These are phyloP conservation scores for Onchidella celtica DNA, from an alignment of 2,888 invertebrate species.

Conservation along the genomic window DNA sequence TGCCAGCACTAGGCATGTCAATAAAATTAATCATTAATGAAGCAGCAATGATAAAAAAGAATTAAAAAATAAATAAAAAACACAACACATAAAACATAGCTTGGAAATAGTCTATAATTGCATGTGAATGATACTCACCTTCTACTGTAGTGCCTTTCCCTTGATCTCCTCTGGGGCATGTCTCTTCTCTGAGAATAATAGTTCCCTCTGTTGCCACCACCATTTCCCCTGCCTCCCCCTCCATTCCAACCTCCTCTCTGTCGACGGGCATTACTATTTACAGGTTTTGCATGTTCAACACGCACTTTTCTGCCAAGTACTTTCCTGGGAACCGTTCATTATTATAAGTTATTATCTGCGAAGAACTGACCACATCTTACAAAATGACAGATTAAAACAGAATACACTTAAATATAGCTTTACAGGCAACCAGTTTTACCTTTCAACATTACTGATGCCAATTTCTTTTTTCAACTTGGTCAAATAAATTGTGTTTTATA, in stretches of 20 bases:
- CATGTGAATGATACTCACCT: constrained; percentile 32
- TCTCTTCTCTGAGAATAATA: not conserved
- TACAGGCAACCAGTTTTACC: no score
- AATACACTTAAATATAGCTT: no score
- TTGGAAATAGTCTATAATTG: no score
- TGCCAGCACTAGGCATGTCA: no score
- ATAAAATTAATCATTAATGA: no score
- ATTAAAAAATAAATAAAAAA: not conserved
- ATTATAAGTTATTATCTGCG: no score
- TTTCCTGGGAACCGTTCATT: constrained; percentile 64
- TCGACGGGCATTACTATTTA: constrained; percentile 12
- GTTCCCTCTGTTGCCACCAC: constrained; percentile 5
- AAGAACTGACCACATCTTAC: no score
- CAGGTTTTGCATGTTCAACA: constrained; percentile 74
- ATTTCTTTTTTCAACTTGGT: no score
- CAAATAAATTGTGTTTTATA: no score
- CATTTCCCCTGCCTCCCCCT: not conserved
- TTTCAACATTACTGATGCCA: no score
- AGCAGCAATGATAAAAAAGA: not conserved
- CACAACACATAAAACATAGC: not conserved
- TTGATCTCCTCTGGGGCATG: constrained; percentile 16
- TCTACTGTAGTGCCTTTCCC: constrained; percentile 17
- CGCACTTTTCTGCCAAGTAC: constrained; percentile 72
- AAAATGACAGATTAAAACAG: no score
- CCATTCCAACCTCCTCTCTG: constrained; percentile 26